Percentiles rank a stretch among this genome's conserved stretches.
phyloP scores from a whole-genome alignment of 1,140 invertebrate species.

The Cecropterus lyciades region DNA sequence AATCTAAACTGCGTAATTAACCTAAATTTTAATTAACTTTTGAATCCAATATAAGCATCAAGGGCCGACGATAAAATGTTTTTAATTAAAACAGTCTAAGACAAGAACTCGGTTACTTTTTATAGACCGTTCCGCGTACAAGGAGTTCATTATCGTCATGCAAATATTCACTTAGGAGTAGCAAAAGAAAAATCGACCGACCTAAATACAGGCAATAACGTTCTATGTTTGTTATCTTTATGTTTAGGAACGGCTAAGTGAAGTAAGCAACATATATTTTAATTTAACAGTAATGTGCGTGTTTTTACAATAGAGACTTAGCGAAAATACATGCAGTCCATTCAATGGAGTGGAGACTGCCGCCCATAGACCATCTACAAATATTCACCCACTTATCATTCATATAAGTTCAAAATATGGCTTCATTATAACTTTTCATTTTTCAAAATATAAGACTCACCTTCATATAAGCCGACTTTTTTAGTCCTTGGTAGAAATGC shows the following conservation, averaged over 20 bases:
- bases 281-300: neutral
- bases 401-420: no score
- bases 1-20: constrained; percentile 35
- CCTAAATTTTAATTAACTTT: constrained; percentile 37
- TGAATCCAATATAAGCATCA: constrained; percentile 42
- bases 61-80: constrained; percentile 47
- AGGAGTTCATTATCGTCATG: constrained; percentile 56
- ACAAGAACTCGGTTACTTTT: constrained; percentile 54
- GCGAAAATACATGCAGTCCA: no score
- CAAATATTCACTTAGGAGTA: constrained; percentile 66
- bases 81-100: constrained; percentile 50
- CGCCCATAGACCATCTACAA: no score
- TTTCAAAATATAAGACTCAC: no score
- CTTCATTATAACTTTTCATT: no score
- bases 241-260: neutral
- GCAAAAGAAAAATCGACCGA: constrained; percentile 52
- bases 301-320: no score
- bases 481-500: no score
- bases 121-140: constrained; percentile 52
- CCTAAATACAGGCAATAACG: constrained; percentile 46
- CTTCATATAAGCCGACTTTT: no score
- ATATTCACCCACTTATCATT: no score
- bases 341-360: no score
- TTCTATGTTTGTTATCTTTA: constrained; percentile 18
- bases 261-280: neutral